Conservation (phyloP, 23 tunicate genomes). For the Phallusia fumigata region DNA sequence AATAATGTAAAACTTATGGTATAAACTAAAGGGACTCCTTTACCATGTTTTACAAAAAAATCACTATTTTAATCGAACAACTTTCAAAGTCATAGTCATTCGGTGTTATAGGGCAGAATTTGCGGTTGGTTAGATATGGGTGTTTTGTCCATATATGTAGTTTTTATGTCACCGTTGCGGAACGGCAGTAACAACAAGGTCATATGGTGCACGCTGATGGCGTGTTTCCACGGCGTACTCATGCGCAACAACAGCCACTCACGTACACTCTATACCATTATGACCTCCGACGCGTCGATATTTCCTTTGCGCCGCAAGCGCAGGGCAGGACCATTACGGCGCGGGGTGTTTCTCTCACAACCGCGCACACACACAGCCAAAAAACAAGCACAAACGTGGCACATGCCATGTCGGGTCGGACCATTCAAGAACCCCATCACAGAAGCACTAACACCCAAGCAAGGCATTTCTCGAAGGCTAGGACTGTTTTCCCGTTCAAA, state of each 20-base stretch:
- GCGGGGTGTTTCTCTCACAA: slow-evolving; percentile 19
- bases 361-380: slow-evolving; percentile 6
- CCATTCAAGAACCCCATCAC: slow-evolving; percentile 16
- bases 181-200: slow-evolving; percentile 10
- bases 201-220: background rate
- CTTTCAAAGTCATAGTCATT: no score
- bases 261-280: slow-evolving; percentile 14
- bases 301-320: slow-evolving; percentile 49
- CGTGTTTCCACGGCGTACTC: background rate
- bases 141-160: slow-evolving; percentile 1
- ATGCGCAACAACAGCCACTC: slow-evolving; percentile 14
- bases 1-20: no score
- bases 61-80: no score
- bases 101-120: background rate
- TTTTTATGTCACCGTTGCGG: slow-evolving; percentile 1
- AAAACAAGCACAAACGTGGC: background rate
- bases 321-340: slow-evolving; percentile 39
- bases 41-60: no score
- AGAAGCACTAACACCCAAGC: background rate
- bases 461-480: background rate
- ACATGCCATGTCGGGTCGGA: slow-evolving; percentile 13
- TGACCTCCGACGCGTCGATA: slow-evolving; percentile 51
- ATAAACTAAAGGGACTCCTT: no score
- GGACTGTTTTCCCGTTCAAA: background rate
- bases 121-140: background rate